phyloP scores from a whole-genome alignment of 2,113 vertebrate species.

The Ceyx melanurus region DNA sequence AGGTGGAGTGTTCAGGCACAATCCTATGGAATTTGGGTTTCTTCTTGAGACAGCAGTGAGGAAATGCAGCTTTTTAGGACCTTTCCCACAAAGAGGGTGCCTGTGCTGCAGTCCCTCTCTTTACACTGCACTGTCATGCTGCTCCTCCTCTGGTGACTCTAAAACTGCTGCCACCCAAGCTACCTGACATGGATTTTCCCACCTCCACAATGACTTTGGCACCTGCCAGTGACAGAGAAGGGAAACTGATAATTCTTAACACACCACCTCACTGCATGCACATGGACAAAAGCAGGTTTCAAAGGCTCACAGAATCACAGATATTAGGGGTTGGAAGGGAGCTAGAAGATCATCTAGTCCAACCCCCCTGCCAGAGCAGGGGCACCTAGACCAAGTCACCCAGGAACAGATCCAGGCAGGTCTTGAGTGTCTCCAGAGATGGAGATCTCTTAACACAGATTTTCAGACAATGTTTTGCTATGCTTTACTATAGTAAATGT shows the following conservation, averaged over 20 bases:
- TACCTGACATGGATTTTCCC: background rate
- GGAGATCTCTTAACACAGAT: background rate
- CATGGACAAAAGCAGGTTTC: accelerated
- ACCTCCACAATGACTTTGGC: background rate
- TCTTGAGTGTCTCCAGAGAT: too few relatives aligned
- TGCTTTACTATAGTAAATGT: accelerated
- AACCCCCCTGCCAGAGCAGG: too few relatives aligned
- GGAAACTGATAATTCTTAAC: background rate
- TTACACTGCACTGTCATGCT: background rate
- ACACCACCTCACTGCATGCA: background rate
- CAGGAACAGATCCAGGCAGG: too few relatives aligned
- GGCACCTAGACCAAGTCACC: background rate
- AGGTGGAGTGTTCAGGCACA: background rate
- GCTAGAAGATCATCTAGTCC: too few relatives aligned
- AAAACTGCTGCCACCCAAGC: background rate
- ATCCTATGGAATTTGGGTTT: background rate
- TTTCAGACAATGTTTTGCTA: background rate
- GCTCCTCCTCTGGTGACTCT: background rate
- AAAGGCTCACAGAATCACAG: too few relatives aligned
- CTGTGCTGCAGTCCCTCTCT: background rate
- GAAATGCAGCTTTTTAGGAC: background rate
- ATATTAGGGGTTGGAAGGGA: too few relatives aligned
- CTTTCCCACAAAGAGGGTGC: background rate
- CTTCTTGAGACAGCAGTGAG: background rate
- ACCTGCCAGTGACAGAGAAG: background rate